Evolutionary conservation across 2,797 vertebrate genomes (phyloP).

Genomic region (Momotus momota): DNA sequence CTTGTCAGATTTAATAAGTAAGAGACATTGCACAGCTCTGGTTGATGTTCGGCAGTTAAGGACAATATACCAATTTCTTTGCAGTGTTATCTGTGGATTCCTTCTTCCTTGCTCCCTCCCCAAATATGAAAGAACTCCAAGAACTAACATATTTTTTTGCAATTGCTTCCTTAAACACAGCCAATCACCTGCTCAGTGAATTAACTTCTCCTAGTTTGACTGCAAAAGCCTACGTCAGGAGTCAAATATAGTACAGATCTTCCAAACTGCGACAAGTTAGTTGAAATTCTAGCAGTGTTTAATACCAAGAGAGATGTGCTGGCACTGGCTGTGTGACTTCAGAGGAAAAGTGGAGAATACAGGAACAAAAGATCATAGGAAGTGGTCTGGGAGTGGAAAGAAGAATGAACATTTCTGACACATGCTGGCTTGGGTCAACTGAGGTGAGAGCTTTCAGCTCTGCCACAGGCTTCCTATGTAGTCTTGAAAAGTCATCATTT

Average conservation of each 20-base stretch:
- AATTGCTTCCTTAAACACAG: neutral
- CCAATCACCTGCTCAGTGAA: neutral
- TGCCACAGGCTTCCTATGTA: neutral
- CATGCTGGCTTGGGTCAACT: neutral
- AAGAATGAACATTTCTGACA: neutral
- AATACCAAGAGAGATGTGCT: neutral
- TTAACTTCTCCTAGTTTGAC: neutral
- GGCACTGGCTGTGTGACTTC: neutral
- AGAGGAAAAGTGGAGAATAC: neutral
- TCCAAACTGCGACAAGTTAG: neutral
- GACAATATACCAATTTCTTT: neutral
- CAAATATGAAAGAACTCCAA: neutral
- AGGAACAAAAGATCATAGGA: neutral
- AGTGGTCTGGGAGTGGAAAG: neutral
- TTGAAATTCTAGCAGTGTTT: neutral
- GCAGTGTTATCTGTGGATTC: neutral
- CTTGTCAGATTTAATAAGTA: neutral
- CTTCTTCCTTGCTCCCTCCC: neutral
- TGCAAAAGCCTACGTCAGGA: neutral
- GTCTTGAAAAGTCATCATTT: neutral
- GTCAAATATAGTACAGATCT: neutral
- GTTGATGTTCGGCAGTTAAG: neutral
- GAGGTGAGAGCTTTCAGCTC: neutral
- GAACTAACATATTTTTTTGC: neutral
- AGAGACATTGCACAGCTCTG: neutral